Conservation (phyloP, 2,797 vertebrate species). For the Rhinophrynus dorsalis region DNA sequence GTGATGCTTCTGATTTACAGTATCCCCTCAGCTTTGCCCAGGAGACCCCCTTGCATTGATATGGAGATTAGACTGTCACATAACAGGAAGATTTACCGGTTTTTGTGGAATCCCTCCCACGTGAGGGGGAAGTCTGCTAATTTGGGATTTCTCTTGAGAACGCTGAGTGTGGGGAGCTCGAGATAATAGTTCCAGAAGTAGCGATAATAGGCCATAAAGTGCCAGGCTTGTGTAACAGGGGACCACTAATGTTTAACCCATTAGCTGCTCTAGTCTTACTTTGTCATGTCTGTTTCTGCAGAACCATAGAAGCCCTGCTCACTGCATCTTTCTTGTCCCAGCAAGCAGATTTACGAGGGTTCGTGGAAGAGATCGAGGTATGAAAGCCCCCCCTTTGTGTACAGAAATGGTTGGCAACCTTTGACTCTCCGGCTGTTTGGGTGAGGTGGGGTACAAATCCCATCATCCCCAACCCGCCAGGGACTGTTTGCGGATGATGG, state of each 20-base stretch:
- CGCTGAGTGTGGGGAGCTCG: not conserved
- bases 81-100: constrained; percentile 5
- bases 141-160: not conserved
- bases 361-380: constrained; percentile 97
- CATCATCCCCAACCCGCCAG: too few relatives aligned
- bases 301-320: constrained; percentile 87
- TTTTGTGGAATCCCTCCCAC: not conserved
- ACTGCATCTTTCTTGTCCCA: constrained; percentile 89
- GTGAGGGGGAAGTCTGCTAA: not conserved
- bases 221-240: not conserved
- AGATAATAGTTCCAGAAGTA: not conserved
- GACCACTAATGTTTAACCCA: not conserved
- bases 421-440: too few relatives aligned
- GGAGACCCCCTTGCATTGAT: constrained; percentile 18
- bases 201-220: not conserved
- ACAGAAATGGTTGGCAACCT: too few relatives aligned
- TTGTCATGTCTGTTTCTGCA: constrained; percentile 57
- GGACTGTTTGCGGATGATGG: too few relatives aligned
- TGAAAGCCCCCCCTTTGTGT: constrained; percentile 18
- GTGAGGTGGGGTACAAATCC: too few relatives aligned
- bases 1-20: not conserved
- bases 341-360: constrained; percentile 87
- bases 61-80: constrained; percentile 37
- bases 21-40: constrained; percentile 6
- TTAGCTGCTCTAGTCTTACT: not conserved